Conservation (phyloP, 2,888 invertebrate species). For the Boloria euphrosyne region DNA sequence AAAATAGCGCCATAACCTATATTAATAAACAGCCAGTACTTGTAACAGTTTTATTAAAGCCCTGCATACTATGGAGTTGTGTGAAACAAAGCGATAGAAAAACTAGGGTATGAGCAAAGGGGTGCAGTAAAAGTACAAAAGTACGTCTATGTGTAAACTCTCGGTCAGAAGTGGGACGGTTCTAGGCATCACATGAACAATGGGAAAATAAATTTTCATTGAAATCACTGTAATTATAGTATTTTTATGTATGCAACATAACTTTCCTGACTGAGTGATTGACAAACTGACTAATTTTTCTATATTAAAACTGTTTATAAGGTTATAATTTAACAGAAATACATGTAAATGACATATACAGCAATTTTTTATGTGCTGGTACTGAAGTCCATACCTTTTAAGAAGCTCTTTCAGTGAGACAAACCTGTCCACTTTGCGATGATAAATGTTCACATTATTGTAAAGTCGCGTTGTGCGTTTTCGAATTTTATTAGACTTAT, state of each 20-base stretch:
- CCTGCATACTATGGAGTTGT: conserved; percentile 8
- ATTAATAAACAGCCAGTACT: conserved; percentile 5
- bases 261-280: no score
- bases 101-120: conserved; percentile 23
- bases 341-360: no score
- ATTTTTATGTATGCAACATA: background rate
- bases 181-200: background rate
- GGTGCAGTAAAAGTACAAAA: conserved; percentile 16
- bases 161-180: conserved; percentile 17
- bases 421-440: no score
- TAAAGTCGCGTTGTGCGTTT: no score
- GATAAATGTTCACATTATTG: no score
- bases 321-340: no score
- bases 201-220: background rate
- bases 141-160: conserved; percentile 13
- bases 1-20: background rate
- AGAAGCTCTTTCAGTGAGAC: no score
- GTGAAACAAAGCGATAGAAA: conserved; percentile 21
- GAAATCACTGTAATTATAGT: background rate
- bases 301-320: no score
- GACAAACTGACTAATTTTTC: no score
- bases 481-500: no score
- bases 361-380: no score
- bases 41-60: conserved; percentile 20
- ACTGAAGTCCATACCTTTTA: no score